Evolutionary conservation across 2,113 vertebrate genomes (phyloP).

Genomic region (Hippoglossus stenolepis): DNA sequence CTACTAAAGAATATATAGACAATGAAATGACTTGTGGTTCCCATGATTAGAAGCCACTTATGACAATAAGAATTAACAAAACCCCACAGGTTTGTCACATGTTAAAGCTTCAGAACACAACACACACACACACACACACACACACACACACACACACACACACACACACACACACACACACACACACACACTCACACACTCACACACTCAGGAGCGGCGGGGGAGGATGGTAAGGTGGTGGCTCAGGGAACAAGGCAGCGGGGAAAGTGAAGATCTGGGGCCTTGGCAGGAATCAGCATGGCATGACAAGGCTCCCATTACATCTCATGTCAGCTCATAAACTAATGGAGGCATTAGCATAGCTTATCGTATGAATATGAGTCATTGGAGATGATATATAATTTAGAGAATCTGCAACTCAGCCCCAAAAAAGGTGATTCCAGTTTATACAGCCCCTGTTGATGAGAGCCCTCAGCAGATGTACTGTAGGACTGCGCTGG

Average conservation of each 20-base stretch:
- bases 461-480: slow-evolving; percentile 68
- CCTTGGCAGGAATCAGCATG: slow-evolving; percentile 64
- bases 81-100: slow-evolving; percentile 29
- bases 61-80: slow-evolving; percentile 43
- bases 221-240: slow-evolving; percentile 39
- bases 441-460: slow-evolving; percentile 60
- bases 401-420: slow-evolving; percentile 64
- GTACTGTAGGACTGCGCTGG: slow-evolving; percentile 38
- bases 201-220: slow-evolving; percentile 4
- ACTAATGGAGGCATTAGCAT: slow-evolving; percentile 75
- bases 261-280: slow-evolving; percentile 58
- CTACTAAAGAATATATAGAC: slow-evolving; percentile 28
- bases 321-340: slow-evolving; percentile 67
- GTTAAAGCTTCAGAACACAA: slow-evolving; percentile 35
- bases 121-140: slow-evolving; percentile 12
- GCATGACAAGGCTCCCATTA: slow-evolving; percentile 65
- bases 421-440: slow-evolving; percentile 59
- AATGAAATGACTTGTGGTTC: slow-evolving; percentile 37
- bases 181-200: slow-evolving; percentile 16
- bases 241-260: slow-evolving; percentile 47
- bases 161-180: neutral
- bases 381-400: slow-evolving; percentile 70
- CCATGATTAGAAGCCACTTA: no score
- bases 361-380: slow-evolving; percentile 67
- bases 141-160: slow-evolving; percentile 13